Evolutionary conservation across 2,113 vertebrate genomes (phyloP).

Genomic region (Microtus ochrogaster): DNA sequence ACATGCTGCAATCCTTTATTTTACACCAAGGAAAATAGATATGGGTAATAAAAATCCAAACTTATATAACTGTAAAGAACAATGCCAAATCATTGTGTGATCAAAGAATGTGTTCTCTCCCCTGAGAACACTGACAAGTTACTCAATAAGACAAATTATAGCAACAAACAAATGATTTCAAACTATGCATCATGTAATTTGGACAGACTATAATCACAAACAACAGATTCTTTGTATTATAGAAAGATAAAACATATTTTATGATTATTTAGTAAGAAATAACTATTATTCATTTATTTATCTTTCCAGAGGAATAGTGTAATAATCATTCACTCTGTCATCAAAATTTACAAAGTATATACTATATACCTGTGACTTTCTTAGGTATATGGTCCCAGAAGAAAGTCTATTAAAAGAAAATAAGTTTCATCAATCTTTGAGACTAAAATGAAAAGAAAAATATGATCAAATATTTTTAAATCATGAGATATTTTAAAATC

Average conservation of each 20-base stretch:
- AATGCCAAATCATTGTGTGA: not conserved
- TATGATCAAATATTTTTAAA: not conserved
- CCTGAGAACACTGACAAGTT: not conserved
- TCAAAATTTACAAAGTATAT: not conserved
- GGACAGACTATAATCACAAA: not conserved
- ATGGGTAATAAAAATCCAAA: not conserved
- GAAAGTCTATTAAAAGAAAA: not conserved
- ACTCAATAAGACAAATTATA: constrained; percentile 36
- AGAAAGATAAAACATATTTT: not conserved
- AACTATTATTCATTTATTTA: not conserved
- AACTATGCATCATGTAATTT: not conserved
- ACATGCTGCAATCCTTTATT: not conserved
- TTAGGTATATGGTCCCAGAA: not conserved
- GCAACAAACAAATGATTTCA: constrained; percentile 4
- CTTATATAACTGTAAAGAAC: not conserved
- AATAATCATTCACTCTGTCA: not conserved
- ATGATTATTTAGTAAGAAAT: not conserved
- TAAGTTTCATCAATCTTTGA: not conserved
- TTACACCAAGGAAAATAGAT: not conserved
- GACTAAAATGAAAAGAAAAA: not conserved
- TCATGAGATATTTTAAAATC: not conserved
- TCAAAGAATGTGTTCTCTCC: not conserved
- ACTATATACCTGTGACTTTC: too few relatives aligned
- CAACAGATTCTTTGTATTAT: not conserved
- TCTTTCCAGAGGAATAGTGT: accelerated